phyloP scores from a whole-genome alignment of 2,888 invertebrate genomes.

The Hetaerina titia region DNA sequence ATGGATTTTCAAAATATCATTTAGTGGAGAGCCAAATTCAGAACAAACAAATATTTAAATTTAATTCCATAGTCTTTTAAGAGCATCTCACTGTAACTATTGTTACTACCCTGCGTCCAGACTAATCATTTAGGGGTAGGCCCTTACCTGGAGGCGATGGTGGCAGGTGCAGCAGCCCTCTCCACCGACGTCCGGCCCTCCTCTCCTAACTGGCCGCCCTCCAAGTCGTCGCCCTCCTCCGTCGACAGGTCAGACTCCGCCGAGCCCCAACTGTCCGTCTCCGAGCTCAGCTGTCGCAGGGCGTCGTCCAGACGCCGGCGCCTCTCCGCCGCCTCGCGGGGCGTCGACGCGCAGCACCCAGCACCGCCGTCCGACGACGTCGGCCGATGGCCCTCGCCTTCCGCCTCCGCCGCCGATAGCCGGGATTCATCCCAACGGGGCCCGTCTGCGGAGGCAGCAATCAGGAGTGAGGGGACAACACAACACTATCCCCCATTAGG shows the following conservation, averaged over 20 bases:
- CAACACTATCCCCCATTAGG: no score
- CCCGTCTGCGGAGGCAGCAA: conserved; percentile 83
- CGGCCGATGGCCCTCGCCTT: conserved; percentile 77
- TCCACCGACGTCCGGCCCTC: not conserved
- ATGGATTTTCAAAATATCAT: no score
- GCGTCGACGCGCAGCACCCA: conserved; percentile 76
- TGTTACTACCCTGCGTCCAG: no score
- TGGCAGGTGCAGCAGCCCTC: not conserved
- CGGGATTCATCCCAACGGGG: conserved; percentile 87
- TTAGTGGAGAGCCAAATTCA: no score
- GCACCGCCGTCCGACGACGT: conserved; percentile 78
- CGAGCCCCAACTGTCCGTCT: conserved; percentile 83
- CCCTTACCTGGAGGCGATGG: not conserved
- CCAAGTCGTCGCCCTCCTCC: conserved; percentile 20
- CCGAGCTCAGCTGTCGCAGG: conserved; percentile 77
- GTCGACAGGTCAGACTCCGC: conserved; percentile 82
- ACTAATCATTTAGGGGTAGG: no score
- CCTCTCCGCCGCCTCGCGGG: not conserved
- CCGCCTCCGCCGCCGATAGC: conserved; percentile 84
- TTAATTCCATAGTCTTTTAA: no score
- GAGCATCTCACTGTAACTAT: no score
- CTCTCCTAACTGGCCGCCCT: not conserved
- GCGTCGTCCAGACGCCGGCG: conserved; percentile 69
- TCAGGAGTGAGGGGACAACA: no score
- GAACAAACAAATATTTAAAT: no score